Base-by-base conservation (phyloP, 2,888 invertebrate genomes). In the Uloborus plumipes region DNA sequence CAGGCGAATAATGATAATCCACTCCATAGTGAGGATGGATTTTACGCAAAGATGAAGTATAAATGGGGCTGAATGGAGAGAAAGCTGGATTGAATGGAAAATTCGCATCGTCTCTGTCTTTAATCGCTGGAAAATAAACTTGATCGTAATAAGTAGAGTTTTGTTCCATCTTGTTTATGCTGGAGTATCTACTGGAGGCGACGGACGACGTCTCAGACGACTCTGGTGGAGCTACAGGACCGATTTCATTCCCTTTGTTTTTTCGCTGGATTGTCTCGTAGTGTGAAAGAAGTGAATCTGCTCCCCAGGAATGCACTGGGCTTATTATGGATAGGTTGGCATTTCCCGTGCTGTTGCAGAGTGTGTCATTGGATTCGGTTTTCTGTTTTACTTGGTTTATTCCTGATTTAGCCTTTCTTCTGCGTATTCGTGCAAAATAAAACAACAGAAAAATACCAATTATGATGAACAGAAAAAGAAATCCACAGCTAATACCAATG, bases 281-380 rank as follows among this genome's bases (percentile, higher is more conserved):
- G n/a, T 75, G 80, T 2, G 80, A 70, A 39, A 76, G 16, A 26
- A 82, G 26, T 0, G 76, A 72, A 26, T 72, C 50, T 6, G 76
- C 82, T 39, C 66, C 50, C 82, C 82, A 82, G 2, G 82, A 82
- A 55, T 71, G 72, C 6, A 82, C 67, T 14, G 82, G 82, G 47
- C 82, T 82, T 7, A 82, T 82, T 18, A 67, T 70, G 13, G 82
- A 82, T 67, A 74, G 31, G 22, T 74, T 80, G 22, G 55, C 26
- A 11, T 31, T 22, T 26, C 72, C 74, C 16, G 26, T 74, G 26
- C 64, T 58, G 7, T 64, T 51, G 26, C 58, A 74, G 0, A 74
- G 39, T 4, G 69, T 70, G 64, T 81, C 73, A 62, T 62, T 49
- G 0, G 80, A 81, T 22, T 81, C 74, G 22, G 69, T 47, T 22